Conservation (phyloP, 1,140 invertebrate species). For the Monomorium pharaonis region DNA sequence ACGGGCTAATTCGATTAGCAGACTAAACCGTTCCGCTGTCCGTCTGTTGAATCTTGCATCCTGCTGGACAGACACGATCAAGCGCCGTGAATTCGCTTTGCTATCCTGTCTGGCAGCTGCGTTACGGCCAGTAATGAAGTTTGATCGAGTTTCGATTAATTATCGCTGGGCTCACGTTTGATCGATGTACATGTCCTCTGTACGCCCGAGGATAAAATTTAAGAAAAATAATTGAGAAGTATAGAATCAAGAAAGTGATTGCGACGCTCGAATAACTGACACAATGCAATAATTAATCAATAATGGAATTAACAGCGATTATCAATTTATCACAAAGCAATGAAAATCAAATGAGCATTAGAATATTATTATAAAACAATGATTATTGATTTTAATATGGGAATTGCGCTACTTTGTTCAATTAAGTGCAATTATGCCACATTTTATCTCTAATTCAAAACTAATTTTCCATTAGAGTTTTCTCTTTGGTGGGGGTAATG, state of each 20-base stretch:
- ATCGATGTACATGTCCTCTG: background rate
- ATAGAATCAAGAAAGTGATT: background rate
- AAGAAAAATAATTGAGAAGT: background rate
- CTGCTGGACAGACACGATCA: constrained; percentile 44
- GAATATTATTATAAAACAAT: background rate
- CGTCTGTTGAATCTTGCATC: constrained; percentile 52
- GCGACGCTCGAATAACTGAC: background rate
- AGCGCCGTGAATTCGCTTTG: constrained; percentile 37
- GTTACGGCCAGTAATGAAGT: constrained; percentile 48
- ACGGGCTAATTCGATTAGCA: constrained; percentile 41
- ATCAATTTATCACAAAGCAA: constrained; percentile 17
- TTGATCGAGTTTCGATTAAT: constrained; percentile 56
- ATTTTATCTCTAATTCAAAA: background rate
- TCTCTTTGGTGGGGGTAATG: background rate
- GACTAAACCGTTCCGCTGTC: constrained; percentile 24
- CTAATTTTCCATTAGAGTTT: background rate
- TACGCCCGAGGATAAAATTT: background rate
- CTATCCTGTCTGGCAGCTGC: constrained; percentile 36
- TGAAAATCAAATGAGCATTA: constrained; percentile 13
- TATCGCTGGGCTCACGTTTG: constrained; percentile 26
- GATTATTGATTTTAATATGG: background rate
- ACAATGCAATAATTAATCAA: constrained; percentile 3
- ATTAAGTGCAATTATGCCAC: background rate
- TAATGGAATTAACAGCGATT: constrained; percentile 2
- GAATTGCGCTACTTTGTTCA: background rate